Evolutionary conservation across 2,113 vertebrate genomes (phyloP).

Genomic region (Cyphomyrus plagiostoma): DNA sequence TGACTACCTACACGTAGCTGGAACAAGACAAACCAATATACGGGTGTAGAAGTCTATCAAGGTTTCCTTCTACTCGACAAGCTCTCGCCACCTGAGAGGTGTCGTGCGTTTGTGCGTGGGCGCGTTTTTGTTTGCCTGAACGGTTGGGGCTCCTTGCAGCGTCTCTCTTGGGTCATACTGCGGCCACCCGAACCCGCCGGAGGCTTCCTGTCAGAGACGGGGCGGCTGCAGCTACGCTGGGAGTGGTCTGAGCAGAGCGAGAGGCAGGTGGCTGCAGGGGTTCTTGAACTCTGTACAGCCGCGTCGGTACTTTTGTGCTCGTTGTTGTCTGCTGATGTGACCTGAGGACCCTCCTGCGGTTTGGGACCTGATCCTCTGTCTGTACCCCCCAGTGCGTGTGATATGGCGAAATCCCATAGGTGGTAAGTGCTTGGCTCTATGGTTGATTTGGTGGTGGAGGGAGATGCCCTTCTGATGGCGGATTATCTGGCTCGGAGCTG

Average conservation of each 20-base stretch:
- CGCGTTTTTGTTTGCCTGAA: background rate
- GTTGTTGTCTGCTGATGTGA: background rate
- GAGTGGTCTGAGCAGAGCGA: background rate
- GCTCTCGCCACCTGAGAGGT: background rate
- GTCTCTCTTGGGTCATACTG: background rate
- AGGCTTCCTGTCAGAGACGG: background rate
- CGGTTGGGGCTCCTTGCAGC: background rate
- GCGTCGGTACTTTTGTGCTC: no score
- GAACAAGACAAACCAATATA: background rate
- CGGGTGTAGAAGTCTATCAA: background rate
- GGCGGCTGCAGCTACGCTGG: background rate
- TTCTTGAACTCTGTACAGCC: background rate
- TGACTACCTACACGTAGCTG: background rate
- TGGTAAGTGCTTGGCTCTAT: background rate
- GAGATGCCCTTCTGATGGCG: background rate
- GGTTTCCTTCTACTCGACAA: background rate
- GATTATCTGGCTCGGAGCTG: background rate
- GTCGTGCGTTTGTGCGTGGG: background rate
- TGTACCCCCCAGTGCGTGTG: background rate
- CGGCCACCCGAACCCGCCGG: background rate
- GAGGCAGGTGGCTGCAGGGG: background rate
- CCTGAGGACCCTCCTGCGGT: background rate
- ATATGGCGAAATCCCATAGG: background rate
- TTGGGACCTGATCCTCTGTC: background rate
- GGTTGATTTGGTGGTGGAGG: background rate